A percentile compares a stretch with the other conserved stretches of the same genome.
Conservation (phyloP, 2,888 invertebrate genomes). For the Orthosia gracilis region DNA sequence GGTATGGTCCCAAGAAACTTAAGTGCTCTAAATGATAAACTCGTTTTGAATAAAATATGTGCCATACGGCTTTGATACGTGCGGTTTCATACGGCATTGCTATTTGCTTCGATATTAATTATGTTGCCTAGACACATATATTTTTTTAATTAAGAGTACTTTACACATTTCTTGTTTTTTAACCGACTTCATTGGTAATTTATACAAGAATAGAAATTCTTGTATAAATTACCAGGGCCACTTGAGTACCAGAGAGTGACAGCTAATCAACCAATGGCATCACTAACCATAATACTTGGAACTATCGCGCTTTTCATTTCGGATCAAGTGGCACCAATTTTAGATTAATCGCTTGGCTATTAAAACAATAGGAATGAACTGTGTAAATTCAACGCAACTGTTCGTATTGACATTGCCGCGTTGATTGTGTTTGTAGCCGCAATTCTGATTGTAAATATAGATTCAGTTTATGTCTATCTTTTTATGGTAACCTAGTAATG, state of each 20-base stretch:
- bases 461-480: constrained; percentile 3
- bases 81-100: too few species aligned
- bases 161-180: too few species aligned
- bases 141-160: too few species aligned
- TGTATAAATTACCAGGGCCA: constrained; percentile 6
- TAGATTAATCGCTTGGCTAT: constrained; percentile 23
- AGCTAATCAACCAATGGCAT: not conserved
- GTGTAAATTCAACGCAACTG: constrained; percentile 22
- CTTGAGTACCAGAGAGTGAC: not conserved
- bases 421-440: constrained; percentile 51
- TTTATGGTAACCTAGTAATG: constrained; percentile 15
- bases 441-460: constrained; percentile 43
- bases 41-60: constrained; percentile 17
- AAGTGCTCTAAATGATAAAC: not conserved
- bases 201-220: too few species aligned
- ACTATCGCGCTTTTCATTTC: constrained; percentile 27
- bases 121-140: not conserved
- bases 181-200: too few species aligned
- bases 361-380: constrained; percentile 39
- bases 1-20: constrained; percentile 3
- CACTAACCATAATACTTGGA: not conserved
- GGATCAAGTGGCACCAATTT: constrained; percentile 13
- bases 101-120: not conserved
- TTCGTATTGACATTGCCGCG: constrained; percentile 35
- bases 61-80: too few species aligned